Evolutionary conservation across 2,888 invertebrate genomes (phyloP), one percentile per base, ranked within the genome.

Genomic region (Neuroscelio doddi): DNA sequence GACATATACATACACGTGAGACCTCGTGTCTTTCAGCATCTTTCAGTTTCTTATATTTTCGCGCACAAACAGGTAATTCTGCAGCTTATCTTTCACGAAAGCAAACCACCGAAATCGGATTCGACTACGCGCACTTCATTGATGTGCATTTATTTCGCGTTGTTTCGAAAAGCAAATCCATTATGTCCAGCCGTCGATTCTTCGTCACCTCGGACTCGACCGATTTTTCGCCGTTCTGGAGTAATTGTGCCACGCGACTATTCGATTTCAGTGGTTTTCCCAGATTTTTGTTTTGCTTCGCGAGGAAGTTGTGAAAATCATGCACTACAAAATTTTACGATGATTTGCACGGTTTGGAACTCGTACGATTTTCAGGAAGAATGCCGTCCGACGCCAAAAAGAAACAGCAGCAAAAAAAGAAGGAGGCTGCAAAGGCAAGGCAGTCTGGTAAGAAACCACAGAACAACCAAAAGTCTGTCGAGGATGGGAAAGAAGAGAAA

Each of bases 301-400:
- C n/a, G n/a, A n/a, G n/a, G n/a, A n/a, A n/a, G 2, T 3, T 16
- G 3, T 38, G 2, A 2, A 38, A 38, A 38, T 38, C 9, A 9
- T 16, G 16, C 3, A 8, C 9, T 32, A 4, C 14, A 3, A 32
- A 32, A 21, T 21, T 3, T 21, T 3, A 21, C 3, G 3, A 21
- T 21, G 5, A 5, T 30, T 30, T 30, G 3, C 10, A 9, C 8
- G 10, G 4, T 9, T 5, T 30, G 30, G 9, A 10, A 10, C 10
- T 30, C 10, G 30, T 30, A 30, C 9, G 9, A 30, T 30, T 52
- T 53, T 36, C 21, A 55, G 55, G 24, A 64, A 85, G 70, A 74
- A 99, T 99, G 99, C 98, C 99, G 85, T 99, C 99, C 78, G 98
- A 98, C 86, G 92, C 97, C 27, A 98, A 99, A 86, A 98, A 99